Evolutionary conservation across 2,113 vertebrate genomes (phyloP), one percentile per base, ranked within the genome.

Genomic region (Centropristis striata): DNA sequence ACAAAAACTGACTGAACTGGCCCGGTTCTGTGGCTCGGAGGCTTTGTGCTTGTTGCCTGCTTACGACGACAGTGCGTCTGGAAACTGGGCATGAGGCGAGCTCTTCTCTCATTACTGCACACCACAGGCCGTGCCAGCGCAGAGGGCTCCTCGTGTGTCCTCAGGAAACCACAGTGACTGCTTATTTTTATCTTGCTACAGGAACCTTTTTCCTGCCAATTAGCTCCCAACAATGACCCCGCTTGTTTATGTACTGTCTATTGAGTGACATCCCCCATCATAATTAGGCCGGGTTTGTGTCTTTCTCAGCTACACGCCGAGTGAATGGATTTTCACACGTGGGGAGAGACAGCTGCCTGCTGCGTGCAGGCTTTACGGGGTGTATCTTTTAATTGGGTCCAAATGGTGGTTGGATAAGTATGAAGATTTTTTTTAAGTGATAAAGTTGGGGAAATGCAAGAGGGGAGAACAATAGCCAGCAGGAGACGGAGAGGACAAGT

Each of bases 61-160:
- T 72, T 64, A 55, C 15, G 15, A 88, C 87, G 87, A 84, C 76
- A 78, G 80, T 59, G 75, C 71, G 50, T 82, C 71, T 90, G 80
- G 86, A 86, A 88, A 87, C 59, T 47, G 84, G 87, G 88, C 86
- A 79, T 39, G 50, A 82, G 83, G 77, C 66, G 41, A 85, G 71
- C 80, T 78, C 85, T 75, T 65, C 83, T 92, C 91, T 95, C 91
- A 93, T 94, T 94, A 93, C 88, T 28, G 65, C 80, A 58, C 91
- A 88, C 93, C 92, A 79, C 86, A 85, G 88, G 91, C 88, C 68
- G 60, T 69, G 88, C 79, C 25, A 71, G 78, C 63, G 42, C 79
- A 37, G 36, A 80, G 78, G 61, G 65, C 78, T 88, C 74, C 67
- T 88, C 57, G 49, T 64, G 83, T 77, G 80, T 80, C 85, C 80